A percentile compares a stretch with the other conserved stretches of the same genome.
Evolutionary conservation across 2,797 vertebrate genomes (phyloP).

Genomic region (Acanthiza pusilla): DNA sequence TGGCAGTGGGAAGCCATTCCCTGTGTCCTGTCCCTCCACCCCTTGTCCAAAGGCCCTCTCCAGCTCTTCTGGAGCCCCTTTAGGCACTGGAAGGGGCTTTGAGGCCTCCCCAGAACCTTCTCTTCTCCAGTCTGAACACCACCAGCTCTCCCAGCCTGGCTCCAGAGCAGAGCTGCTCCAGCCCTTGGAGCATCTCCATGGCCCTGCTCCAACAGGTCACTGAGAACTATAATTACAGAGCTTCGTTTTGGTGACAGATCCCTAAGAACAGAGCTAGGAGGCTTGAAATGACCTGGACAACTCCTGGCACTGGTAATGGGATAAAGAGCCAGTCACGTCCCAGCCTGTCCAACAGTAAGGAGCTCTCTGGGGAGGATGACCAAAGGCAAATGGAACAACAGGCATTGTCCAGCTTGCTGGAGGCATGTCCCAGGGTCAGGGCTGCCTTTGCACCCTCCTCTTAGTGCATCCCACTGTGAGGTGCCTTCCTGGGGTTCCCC

Average conservation of each 20-base stretch:
- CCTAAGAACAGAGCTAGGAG: neutral
- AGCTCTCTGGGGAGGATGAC: neutral
- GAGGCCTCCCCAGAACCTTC: neutral
- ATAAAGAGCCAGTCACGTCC: neutral
- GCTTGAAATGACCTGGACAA: neutral
- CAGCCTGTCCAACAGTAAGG: neutral
- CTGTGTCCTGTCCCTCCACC: neutral
- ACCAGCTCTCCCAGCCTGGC: neutral
- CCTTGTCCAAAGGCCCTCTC: neutral
- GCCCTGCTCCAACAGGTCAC: neutral
- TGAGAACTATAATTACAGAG: neutral
- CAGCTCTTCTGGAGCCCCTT: neutral
- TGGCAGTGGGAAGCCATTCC: neutral
- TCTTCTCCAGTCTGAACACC: neutral
- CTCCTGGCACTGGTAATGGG: neutral
- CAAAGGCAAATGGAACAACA: neutral
- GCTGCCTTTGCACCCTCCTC: neutral
- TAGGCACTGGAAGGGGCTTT: neutral
- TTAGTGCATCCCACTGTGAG: rapidly evolving
- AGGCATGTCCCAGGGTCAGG: neutral
- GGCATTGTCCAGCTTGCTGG: neutral
- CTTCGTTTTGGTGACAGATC: neutral
- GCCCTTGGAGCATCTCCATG: neutral
- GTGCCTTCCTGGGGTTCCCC: neutral
- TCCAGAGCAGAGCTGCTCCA: neutral